phyloP scores from a whole-genome alignment of 2,113 vertebrate genomes.

The Paramormyrops kingsleyae region DNA sequence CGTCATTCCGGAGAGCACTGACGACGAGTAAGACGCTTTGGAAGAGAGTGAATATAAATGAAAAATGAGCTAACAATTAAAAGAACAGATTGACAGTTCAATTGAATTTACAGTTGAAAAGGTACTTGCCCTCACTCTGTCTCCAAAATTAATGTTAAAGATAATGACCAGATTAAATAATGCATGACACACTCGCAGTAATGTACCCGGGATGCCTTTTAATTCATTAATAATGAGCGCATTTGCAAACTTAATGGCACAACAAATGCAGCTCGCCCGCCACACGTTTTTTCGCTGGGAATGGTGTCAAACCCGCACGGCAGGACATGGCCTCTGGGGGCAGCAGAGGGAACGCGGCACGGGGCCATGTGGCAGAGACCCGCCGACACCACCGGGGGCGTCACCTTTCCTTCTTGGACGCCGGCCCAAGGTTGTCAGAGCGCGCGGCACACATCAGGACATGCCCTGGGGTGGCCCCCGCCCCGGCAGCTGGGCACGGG shows the following conservation, averaged over 20 bases:
- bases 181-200: neutral
- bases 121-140: neutral
- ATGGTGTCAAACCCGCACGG: neutral
- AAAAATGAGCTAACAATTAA: neutral
- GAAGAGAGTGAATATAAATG: neutral
- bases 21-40: neutral
- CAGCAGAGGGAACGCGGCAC: neutral
- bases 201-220: conserved; percentile 9
- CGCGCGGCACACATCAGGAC: neutral
- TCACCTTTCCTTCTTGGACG: conserved; percentile 9
- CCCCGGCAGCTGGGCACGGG: neutral
- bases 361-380: neutral
- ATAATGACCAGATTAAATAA: conserved; percentile 11
- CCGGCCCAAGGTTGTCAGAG: conserved; percentile 4
- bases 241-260: conserved; percentile 22
- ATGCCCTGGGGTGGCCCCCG: neutral
- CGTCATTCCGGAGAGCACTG: neutral
- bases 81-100: neutral
- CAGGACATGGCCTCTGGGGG: neutral
- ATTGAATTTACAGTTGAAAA: neutral
- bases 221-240: conserved; percentile 25
- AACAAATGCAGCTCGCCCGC: neutral
- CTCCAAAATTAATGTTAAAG: neutral
- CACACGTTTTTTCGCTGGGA: neutral
- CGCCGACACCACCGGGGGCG: neutral